Base-by-base conservation (phyloP, 2,888 invertebrate species). In the Apodemia duryi region DNA sequence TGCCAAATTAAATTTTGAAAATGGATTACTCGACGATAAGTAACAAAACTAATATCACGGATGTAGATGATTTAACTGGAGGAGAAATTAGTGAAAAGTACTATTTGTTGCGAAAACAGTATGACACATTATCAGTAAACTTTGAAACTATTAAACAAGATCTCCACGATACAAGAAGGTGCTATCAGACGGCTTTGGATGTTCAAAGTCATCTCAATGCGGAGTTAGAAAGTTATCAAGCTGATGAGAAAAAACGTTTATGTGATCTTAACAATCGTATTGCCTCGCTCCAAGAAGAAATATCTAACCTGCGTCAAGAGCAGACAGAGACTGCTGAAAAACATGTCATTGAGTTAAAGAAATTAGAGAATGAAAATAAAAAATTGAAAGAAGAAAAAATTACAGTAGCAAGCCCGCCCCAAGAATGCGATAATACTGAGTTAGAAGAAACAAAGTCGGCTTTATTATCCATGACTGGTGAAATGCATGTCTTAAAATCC, bases 21-120 rank as follows among this genome's bases (percentile, higher is more conserved):
- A 92, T 92, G 92, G 86, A 92, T 85, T 90, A 86, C 71, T 92
- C 92, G 2, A 88, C 86, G 13, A 82, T 87, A 64, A 90, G 88
- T 66, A 91, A 91, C 69, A 90, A 90, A 77, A 88, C 85, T 3
- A 82, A 78, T 66, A 81, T 74, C 65, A 88, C 86, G 2, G 89
- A 86, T 75, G 75, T 73, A 1, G 90, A 88, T 67, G 89, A 88
- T 29, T 67, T 90, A 68, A 83, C 86, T 2, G 84, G 85, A 65
- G 85, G 85, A 13, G 91, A 91, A 73, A 70, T 92, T 0, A 82
- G 75, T 67, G 91, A 91, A 72, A 82, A 81, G 2, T 90, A 87
- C 71, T 86, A 85, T 76, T 80, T 79, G 64, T 79, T 92, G 2
- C 87, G 86, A 73, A 88, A 86, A 75, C 91, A 91, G 72, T 85